Evolutionary conservation across 2,113 vertebrate species (phyloP), one percentile per base, ranked within the genome.

Genomic region (Atrichornis clamosus): DNA sequence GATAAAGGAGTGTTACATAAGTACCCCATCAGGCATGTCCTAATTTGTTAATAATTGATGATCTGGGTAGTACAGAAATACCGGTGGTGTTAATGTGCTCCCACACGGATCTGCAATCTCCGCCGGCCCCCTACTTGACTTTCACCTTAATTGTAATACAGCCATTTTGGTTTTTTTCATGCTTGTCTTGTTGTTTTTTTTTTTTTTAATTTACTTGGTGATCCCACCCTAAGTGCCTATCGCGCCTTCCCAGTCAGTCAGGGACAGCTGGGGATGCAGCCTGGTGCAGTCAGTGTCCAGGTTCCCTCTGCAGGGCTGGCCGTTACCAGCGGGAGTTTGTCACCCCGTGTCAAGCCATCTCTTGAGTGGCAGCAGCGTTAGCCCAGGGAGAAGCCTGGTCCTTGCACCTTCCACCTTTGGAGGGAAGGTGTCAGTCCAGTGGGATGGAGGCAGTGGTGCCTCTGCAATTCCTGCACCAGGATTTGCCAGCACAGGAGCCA

Each of bases 41-140:
- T 87, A 47, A 84, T 95, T 95, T 89, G 91, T 96, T 93, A 95
- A 96, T 94, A 94, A 96, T 95, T 90, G 73, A 95, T 93, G 84
- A 75, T 87, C 79, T 91, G 82, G 39, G 46, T 86, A 76, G 80
- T 50, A 84, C 68, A 69, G 95, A 79, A 83, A 58, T 87, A 76
- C 63, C 28, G 3, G 63, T 49, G 68, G 33, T 88, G 78, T 62
- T 90, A 78, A 85, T 52, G 78, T 4, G 5, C 80, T 90, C 82
- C 92, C 83, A 70, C 64, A 6, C 3, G 3, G 60, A 67, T 75
- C 65, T 75, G 65, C 90, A 84, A 7, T 84, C 68, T 78, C 52
- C 2, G 5, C 60, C 24, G 64, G 49, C 46, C 21, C 24, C 52
- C 15, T 22, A 8, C 30, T 84, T 70, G 47, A 28, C 30, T 87